These are phyloP conservation scores for Arion vulgaris DNA, from an alignment of 1,140 invertebrate genomes.

Conservation along the genomic window DNA sequence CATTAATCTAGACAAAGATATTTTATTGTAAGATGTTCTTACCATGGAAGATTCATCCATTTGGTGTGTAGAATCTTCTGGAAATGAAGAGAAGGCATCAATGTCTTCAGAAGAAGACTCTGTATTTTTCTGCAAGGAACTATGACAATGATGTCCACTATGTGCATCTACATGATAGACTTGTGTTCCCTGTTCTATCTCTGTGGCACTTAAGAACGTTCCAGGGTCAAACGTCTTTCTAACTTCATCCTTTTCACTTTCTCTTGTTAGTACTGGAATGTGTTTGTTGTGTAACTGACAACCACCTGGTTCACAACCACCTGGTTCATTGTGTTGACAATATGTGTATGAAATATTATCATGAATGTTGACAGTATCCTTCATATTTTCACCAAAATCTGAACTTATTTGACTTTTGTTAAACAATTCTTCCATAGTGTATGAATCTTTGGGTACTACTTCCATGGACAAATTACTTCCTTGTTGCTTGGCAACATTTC, in stretches of 20 bases:
- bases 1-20: too few relatives aligned
- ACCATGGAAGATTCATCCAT: background rate
- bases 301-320: background rate
- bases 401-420: background rate
- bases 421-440: background rate
- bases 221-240: background rate
- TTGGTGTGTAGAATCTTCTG: background rate
- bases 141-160: background rate
- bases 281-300: background rate
- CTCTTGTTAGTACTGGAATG: background rate
- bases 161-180: background rate
- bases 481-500: background rate
- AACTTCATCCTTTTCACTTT: background rate
- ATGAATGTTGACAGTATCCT: background rate
- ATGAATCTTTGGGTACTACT: background rate
- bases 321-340: background rate
- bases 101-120: background rate
- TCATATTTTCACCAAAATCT: background rate
- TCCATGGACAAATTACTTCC: background rate
- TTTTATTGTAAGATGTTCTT: background rate
- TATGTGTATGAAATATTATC: background rate
- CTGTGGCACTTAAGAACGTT: background rate
- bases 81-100: background rate
- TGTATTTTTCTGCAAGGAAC: background rate
- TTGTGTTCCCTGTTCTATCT: background rate